These are phyloP conservation scores for Pseudochirops corinnae DNA, from an alignment of 2,797 vertebrate genomes.

Conservation along the genomic window DNA sequence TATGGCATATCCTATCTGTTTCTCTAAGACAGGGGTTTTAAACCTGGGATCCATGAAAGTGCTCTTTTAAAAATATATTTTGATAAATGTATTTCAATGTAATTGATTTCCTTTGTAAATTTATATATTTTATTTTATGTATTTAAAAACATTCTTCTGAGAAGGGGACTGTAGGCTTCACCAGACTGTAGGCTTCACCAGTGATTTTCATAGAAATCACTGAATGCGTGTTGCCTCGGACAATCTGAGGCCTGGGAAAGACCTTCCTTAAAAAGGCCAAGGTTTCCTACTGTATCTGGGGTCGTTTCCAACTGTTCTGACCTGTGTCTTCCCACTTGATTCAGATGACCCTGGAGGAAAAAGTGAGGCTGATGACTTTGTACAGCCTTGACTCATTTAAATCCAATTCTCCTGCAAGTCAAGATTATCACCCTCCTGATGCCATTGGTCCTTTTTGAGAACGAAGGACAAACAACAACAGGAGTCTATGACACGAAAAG, in stretches of 20 bases:
- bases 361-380: background rate
- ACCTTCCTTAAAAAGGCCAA: background rate
- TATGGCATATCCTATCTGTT: background rate
- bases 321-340: background rate
- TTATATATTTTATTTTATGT: background rate
- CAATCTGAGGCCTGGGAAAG: background rate
- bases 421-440: background rate
- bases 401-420: background rate
- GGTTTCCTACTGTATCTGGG: background rate
- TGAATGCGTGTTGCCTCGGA: no score
- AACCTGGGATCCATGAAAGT: background rate
- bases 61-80: background rate
- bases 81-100: background rate
- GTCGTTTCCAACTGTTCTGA: background rate
- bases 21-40: background rate
- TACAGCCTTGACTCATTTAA: background rate
- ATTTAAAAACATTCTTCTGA: background rate
- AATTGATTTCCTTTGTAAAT: background rate
- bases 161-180: background rate
- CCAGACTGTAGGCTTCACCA: background rate
- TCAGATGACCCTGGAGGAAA: background rate
- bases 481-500: no score
- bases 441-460: background rate
- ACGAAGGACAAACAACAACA: background rate
- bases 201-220: background rate